Conservation (phyloP, 92 coral and sea anemone species). For the Muricea muricata region DNA sequence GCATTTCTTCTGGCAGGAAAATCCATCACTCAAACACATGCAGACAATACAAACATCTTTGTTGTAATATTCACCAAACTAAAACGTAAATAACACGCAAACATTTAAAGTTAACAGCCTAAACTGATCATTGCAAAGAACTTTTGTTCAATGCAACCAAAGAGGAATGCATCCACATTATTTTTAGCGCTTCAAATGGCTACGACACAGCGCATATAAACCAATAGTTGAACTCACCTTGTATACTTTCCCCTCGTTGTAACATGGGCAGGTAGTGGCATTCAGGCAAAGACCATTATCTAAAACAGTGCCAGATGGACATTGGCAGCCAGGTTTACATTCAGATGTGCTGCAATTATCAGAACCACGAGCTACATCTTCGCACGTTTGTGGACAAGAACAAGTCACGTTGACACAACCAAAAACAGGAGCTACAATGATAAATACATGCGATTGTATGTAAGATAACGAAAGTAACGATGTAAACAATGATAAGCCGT, state of each 20-base stretch:
- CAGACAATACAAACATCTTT: slow-evolving; percentile 80
- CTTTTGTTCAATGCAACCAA: no score
- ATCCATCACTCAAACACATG: slow-evolving; percentile 67
- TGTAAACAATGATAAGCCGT: no score
- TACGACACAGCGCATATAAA: no score
- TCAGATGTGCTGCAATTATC: slow-evolving; percentile 57
- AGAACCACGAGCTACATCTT: slow-evolving; percentile 53
- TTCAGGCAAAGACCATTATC: slow-evolving; percentile 48
- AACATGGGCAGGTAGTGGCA: slow-evolving; percentile 73
- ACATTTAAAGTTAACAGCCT: no score
- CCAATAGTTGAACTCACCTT: slow-evolving; percentile 46
- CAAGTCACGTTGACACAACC: slow-evolving; percentile 67
- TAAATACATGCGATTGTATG: not conserved
- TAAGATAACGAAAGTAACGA: not conserved
- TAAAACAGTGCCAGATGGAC: slow-evolving; percentile 65
- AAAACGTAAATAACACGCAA: not conserved
- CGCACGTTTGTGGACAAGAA: slow-evolving; percentile 72
- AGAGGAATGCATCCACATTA: no score
- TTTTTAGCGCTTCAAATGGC: no score
- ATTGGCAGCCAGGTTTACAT: slow-evolving; percentile 73
- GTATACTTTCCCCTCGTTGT: slow-evolving; percentile 62
- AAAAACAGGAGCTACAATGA: slow-evolving; percentile 1
- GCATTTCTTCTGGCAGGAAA: slow-evolving; percentile 73
- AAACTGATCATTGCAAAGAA: no score
- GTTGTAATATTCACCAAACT: slow-evolving; percentile 74